Evolutionary conservation across 2,888 invertebrate species (phyloP).

Genomic region (Acronicta psi): DNA sequence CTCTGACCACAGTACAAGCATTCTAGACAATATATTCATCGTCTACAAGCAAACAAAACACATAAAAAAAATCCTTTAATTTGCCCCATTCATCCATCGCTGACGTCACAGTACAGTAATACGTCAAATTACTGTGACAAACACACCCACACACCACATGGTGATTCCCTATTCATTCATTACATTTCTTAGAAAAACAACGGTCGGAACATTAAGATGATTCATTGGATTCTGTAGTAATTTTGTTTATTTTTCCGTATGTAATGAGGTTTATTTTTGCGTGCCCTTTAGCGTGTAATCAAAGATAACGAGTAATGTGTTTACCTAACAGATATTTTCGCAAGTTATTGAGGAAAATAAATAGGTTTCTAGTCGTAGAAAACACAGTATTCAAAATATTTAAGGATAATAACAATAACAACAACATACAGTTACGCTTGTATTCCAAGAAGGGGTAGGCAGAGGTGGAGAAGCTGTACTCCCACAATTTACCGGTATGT

Average conservation of each 20-base stretch:
- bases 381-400: no score
- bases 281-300: not conserved
- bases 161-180: constrained; percentile 31
- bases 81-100: no score
- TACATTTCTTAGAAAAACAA: constrained; percentile 21
- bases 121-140: constrained; percentile 15
- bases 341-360: no score
- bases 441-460: no score
- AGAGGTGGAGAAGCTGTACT: no score
- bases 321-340: not conserved
- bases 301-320: not conserved
- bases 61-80: no score
- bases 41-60: not conserved
- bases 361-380: not conserved
- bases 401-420: no score
- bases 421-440: no score
- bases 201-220: constrained; percentile 2
- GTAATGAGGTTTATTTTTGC: not conserved
- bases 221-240: not conserved
- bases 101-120: constrained; percentile 11
- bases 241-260: not conserved
- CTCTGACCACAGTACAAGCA: no score
- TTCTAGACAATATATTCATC: no score
- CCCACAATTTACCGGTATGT: no score
- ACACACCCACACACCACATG: constrained; percentile 29